phyloP scores from a whole-genome alignment of 1,140 invertebrate species.

The Lepidurus couesii region DNA sequence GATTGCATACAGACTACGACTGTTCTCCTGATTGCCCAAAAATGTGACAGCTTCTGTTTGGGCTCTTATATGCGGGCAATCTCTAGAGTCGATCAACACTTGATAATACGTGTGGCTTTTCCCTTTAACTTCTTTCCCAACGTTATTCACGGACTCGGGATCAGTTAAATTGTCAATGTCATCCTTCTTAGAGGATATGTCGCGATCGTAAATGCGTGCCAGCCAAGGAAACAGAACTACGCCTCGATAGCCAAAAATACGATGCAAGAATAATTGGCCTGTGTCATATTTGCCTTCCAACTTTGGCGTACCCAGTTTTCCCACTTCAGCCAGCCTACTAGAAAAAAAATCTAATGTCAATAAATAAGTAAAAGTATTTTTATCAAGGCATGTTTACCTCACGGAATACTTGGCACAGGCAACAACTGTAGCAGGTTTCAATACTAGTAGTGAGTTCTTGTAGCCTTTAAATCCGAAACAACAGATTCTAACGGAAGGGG shows the following conservation, averaged over 20 bases:
- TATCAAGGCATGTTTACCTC: not conserved
- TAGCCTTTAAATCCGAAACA: not conserved
- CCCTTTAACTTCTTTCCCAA: slow-evolving; percentile 82
- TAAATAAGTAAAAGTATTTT: not conserved
- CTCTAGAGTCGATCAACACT: slow-evolving; percentile 90
- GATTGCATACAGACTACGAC: slow-evolving; percentile 85
- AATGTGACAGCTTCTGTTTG: slow-evolving; percentile 98
- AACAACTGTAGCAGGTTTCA: not conserved
- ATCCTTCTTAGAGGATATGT: slow-evolving; percentile 59
- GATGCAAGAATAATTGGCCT: slow-evolving; percentile 89
- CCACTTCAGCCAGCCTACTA: slow-evolving; percentile 67
- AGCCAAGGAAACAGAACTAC: slow-evolving; percentile 93
- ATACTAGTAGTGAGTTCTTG: not conserved
- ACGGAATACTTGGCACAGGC: not conserved
- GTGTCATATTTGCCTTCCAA: slow-evolving; percentile 85
- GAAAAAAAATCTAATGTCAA: not conserved
- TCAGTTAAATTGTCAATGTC: slow-evolving; percentile 38
- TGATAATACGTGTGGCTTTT: slow-evolving; percentile 92
- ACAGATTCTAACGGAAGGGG: not conserved
- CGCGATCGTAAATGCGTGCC: slow-evolving; percentile 87
- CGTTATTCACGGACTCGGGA: slow-evolving; percentile 50
- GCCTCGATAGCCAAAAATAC: slow-evolving; percentile 91
- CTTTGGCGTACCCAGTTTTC: slow-evolving; percentile 73
- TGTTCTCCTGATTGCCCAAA: slow-evolving; percentile 89
- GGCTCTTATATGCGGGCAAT: slow-evolving; percentile 90